Conservation (phyloP, 1,140 invertebrate species). For the Drosophila hydei region DNA sequence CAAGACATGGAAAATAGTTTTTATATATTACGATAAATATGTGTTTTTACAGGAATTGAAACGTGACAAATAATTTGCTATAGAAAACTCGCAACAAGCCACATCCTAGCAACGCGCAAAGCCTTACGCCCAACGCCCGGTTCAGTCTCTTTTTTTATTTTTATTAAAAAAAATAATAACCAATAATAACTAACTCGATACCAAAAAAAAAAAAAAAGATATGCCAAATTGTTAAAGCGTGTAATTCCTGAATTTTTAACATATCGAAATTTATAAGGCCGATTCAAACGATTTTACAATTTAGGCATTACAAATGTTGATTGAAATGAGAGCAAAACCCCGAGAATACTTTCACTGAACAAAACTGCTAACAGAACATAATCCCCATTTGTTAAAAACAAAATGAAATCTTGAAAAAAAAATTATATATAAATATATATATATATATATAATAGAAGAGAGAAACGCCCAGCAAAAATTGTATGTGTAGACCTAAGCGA, state of each 20-base stretch:
- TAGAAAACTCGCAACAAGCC: slow-evolving; percentile 54
- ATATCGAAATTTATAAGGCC: slow-evolving; percentile 75
- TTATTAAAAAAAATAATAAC: slow-evolving; percentile 23
- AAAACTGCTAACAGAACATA: slow-evolving; percentile 61
- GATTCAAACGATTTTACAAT: slow-evolving; percentile 69
- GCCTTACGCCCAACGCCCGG: slow-evolving; percentile 22
- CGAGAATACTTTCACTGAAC: slow-evolving; percentile 64
- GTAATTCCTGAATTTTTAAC: slow-evolving; percentile 78
- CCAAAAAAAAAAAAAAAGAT: slow-evolving; percentile 46
- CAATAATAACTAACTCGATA: slow-evolving; percentile 29
- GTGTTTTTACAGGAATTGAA: slow-evolving; percentile 72
- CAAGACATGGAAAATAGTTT: slow-evolving; percentile 26
- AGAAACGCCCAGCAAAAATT: slow-evolving; percentile 32
- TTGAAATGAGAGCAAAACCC: slow-evolving; percentile 29
- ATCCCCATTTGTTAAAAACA: slow-evolving; percentile 59
- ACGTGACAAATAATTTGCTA: slow-evolving; percentile 75
- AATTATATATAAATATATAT: slow-evolving; percentile 12
- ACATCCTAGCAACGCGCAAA: slow-evolving; percentile 57
- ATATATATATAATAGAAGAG: slow-evolving; percentile 18
- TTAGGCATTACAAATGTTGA: slow-evolving; percentile 71
- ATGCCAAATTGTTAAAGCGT: slow-evolving; percentile 74
- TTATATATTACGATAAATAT: slow-evolving; percentile 12
- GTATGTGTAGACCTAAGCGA: slow-evolving; percentile 40
- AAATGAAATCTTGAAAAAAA: slow-evolving; percentile 29
- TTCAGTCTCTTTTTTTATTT: slow-evolving; percentile 21